phyloP scores from a whole-genome alignment of 2,888 invertebrate species.

The Chrysodeixis includens region DNA sequence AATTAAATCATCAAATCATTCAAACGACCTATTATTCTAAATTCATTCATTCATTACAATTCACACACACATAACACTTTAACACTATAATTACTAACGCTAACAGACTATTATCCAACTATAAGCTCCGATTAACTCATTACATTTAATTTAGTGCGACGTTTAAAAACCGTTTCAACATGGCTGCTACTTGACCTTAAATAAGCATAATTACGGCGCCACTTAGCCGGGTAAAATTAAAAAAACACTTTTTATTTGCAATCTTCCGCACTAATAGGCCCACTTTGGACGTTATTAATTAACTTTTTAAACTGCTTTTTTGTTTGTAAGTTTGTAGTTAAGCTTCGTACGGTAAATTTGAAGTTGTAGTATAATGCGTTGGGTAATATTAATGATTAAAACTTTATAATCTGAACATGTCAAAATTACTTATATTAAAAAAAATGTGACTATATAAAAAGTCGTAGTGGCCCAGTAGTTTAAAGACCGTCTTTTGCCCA shows the following conservation, averaged over 20 bases:
- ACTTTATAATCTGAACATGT: too few species aligned
- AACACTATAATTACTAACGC: not conserved
- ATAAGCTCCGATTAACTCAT: constrained; percentile 16
- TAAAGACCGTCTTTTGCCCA: too few species aligned
- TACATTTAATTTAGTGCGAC: constrained; percentile 27
- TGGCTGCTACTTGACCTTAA: constrained; percentile 32
- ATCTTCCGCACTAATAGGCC: constrained; percentile 42
- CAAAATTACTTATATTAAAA: too few species aligned
- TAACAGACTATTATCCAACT: not conserved
- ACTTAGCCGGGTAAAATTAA: constrained; percentile 47
- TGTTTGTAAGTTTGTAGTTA: constrained; percentile 33
- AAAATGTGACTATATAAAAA: too few species aligned
- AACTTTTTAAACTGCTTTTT: constrained; percentile 36
- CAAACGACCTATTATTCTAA: too few species aligned
- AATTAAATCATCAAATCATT: too few species aligned
- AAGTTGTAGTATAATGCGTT: too few species aligned
- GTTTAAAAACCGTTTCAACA: constrained; percentile 36
- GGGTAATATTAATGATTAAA: too few species aligned
- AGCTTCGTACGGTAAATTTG: not conserved
- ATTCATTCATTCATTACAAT: too few species aligned
- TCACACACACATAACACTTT: not conserved
- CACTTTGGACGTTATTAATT: constrained; percentile 41
- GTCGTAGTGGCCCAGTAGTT: too few species aligned
- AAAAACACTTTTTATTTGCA: constrained; percentile 50
- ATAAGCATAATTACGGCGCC: constrained; percentile 47